phyloP scores from a whole-genome alignment of 2,888 invertebrate genomes.

The Petrophora chlorosata region DNA sequence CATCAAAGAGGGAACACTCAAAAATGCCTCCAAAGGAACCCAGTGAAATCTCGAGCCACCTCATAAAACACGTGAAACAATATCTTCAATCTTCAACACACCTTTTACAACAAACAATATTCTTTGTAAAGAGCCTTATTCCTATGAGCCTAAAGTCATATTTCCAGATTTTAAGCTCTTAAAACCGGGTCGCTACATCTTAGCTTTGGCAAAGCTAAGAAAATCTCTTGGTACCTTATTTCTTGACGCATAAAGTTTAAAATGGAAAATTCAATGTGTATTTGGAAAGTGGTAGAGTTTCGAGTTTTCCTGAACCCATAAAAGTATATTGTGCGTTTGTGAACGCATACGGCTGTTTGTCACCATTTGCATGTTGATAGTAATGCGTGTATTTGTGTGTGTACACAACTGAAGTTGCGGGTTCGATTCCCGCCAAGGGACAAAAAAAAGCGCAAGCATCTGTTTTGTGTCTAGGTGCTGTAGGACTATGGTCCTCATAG shows the following conservation, averaged over 20 bases:
- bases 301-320: conserved; percentile 75
- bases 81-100: conserved; percentile 68
- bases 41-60: conserved; percentile 77
- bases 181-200: neutral
- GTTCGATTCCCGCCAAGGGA: too few relatives aligned
- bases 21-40: conserved; percentile 64
- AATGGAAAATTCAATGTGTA: conserved; percentile 23
- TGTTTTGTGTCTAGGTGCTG: too few relatives aligned
- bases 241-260: conserved; percentile 27
- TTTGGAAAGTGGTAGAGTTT: conserved; percentile 48
- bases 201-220: neutral
- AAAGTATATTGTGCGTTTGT: conserved; percentile 82
- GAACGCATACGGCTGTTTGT: conserved; percentile 78
- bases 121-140: conserved; percentile 22
- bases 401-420: too few relatives aligned
- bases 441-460: too few relatives aligned
- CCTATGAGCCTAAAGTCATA: conserved; percentile 35
- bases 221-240: conserved; percentile 13
- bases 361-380: conserved; percentile 80
- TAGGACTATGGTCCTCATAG: too few relatives aligned
- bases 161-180: conserved; percentile 18
- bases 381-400: conserved; percentile 1
- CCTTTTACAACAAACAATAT: conserved; percentile 23
- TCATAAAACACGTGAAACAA: conserved; percentile 83
- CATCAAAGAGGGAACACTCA: conserved; percentile 59